Evolutionary conservation across 2,113 vertebrate species (phyloP), one percentile per base, ranked within the genome.

Genomic region (Hyla sarda): DNA sequence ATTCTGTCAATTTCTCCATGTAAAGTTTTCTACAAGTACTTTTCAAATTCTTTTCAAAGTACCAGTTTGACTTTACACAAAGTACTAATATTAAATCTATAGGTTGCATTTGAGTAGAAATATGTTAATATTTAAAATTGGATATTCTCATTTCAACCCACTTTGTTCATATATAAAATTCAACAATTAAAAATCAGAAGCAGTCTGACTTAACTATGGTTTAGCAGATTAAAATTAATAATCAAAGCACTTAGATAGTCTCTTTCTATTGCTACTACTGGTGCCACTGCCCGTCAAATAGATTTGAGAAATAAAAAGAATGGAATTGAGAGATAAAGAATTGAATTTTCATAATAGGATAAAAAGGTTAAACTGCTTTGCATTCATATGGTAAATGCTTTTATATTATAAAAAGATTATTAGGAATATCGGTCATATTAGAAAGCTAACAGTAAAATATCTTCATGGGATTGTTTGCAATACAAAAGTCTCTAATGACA

Each of bases 271-370:
- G 69, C 77, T 74, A 28, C 67, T 82, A 54, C 67, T 82, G 67
- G 32, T 74, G 77, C 85, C 69, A 23, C 54, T 82, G 69, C 67
- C 67, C 85, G 32, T 81, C 85, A 87, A 82, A 81, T 23, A 82
- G 65, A 87, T 87, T 62, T 30, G 34, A 79, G 76, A 67, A 86
- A 62, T 54, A 16, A 82, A 78, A 89, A 82, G 1, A 37, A 2
- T 41, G 52, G 48, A 8, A 17, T 50, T 28, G 28, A 62, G 84
- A 86, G 87, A 75, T 32, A 79, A 87, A 90, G 84, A 89, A 62
- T 28, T 89, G 74, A 89, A 90, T 90, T 90, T 90, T 37, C 41
- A 90, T 85, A 88, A 87, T 60, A 65, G 85, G 72, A 56, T 87
- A 85, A 88, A 88, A 88, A 88, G 82, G 34, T 65, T 82, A 76